Evolutionary conservation across 2,113 vertebrate genomes (phyloP).

Genomic region (Sarotherodon lohbergeri): DNA sequence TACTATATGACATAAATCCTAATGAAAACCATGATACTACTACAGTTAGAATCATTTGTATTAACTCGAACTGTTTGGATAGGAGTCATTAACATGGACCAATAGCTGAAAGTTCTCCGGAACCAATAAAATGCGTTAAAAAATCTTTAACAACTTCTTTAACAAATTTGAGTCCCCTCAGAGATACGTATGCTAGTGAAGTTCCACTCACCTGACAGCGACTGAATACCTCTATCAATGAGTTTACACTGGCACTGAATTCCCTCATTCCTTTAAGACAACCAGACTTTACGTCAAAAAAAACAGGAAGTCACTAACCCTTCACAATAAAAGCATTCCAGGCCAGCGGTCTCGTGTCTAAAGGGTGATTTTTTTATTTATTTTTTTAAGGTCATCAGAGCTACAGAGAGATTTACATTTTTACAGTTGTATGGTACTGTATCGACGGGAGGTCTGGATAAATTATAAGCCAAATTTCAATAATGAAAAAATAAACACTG

Average conservation of each 20-base stretch:
- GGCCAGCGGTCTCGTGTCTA: background rate
- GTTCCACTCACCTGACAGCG: slow-evolving; percentile 16
- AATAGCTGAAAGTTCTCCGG: background rate
- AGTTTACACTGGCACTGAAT: background rate
- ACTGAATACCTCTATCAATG: background rate
- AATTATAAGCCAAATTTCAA: background rate
- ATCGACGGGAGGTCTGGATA: background rate
- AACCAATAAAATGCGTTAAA: background rate
- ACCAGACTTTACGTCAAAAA: too few relatives aligned
- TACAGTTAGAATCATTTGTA: background rate
- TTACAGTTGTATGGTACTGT: background rate
- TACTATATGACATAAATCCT: background rate
- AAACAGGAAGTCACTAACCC: background rate
- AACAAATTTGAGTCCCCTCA: background rate
- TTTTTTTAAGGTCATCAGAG: background rate
- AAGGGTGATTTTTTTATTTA: background rate
- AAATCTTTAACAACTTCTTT: background rate
- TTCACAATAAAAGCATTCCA: slow-evolving; percentile 35
- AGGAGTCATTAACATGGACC: background rate
- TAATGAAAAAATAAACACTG: background rate
- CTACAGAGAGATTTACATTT: background rate
- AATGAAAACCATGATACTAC: background rate
- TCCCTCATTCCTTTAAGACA: background rate
- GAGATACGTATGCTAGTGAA: background rate
- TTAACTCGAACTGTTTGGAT: background rate